Base-by-base conservation (phyloP, 1,140 invertebrate genomes). In the Carcinoscorpius rotundicauda region DNA sequence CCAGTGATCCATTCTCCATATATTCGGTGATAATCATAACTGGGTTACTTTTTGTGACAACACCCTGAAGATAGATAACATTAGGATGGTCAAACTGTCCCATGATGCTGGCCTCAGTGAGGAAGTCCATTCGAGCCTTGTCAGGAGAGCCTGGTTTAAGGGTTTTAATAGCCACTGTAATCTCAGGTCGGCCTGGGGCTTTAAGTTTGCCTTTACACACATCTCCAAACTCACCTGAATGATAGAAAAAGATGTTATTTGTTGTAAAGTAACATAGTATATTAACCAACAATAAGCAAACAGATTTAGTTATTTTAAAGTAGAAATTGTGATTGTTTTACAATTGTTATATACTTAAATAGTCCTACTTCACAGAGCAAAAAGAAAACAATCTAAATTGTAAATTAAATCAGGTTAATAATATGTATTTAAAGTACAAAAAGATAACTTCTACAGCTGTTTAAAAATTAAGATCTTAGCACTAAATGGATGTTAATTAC, bases 11-110 rank as follows among this genome's bases (percentile, higher is more conserved):
- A 80, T 99, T 98, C 75, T 98, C 93, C 96, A 99, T 99, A 75
- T 94, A 99, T 77, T 99, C 97, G 49, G 96, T 99, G 63, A 99
- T 95, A 66, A 99, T 99, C 96, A 99, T 99, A 58, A 98, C 95
- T 6, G 97, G 96, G 80, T 98, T 97, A 62, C 88, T 93, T 76
- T 97, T 96, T n/a, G 96, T 99, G 51, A 99, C 97, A 49, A 99
- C 97, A 51, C 97, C 97, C 81, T 99, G 94, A 5, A 99, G 83
- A 77, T 96, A 97, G 77, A 99, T 98, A 59, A 99, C 96, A 82
- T 99, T 99, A 3, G 93, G 92, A 78, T 99, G 95, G 78, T 98
- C 93, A 80, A 99, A 99, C 78, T 99, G 97, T 10, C 96, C 97
- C 97, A 99, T 99, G 74, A 98, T 98, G 10, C 75, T 76, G 3